Evolutionary conservation across 2,888 invertebrate genomes (phyloP), one percentile per base, ranked within the genome.

Genomic region (Boloria euphrosyne): DNA sequence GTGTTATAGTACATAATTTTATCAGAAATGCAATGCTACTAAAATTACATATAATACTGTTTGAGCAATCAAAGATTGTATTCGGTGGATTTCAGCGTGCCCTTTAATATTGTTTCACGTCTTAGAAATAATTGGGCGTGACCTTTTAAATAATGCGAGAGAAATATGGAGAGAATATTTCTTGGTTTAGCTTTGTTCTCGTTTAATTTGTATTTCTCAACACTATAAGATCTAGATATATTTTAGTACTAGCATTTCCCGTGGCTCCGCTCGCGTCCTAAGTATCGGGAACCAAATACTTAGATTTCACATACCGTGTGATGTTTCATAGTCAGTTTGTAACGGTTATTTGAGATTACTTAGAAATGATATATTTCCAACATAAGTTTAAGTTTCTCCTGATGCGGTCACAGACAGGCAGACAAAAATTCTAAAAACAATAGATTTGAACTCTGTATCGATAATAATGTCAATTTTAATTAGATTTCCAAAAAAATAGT

Each of bases 51-150:
- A 49, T 31, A 47, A 31, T 17, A 27, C 6, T 17, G 47, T 47
- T 59, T 49, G 14, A 50, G 18, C 18, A 59, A 59, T 38, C 31
- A 49, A 49, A 50, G 59, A 59, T 59, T 49, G 50, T 59, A 50
- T 14, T 1, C 17, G 14, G 38, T 18, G 49, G 46, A 51, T 62
- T 51, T 52, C 22, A 59, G 54, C 44, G 17, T 63, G 62, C 69
- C 69, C 58, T 69, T 69, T 66, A 52, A 66, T 66, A 66, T 46
- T 51, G 31, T 63, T 64, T 64, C 44, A 66, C 44, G 44, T 60
- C 47, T 63, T 60, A 16, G 43, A 50, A 44, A 66, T 66, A 69
- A 63, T 69, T 63, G 66, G 58, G 63, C 52, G 51, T 55, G 63
- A 62, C 69, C 63, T 69, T 69, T 69, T 17, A 27, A 61, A 61